phyloP scores from a whole-genome alignment of 2,888 invertebrate genomes.

The Chrysomela aeneicollis region DNA sequence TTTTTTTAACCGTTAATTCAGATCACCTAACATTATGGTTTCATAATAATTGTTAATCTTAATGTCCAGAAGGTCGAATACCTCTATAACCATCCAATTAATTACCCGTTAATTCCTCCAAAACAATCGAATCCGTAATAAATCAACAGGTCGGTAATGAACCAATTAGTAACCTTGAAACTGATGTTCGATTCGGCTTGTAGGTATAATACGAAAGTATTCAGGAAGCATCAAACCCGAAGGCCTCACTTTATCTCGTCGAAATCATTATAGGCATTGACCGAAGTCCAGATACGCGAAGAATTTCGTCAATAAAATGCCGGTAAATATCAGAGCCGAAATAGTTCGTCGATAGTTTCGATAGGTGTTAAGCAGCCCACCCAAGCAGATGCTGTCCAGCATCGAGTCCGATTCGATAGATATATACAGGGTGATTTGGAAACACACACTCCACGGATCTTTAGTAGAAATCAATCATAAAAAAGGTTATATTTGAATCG shows the following conservation, averaged over 20 bases:
- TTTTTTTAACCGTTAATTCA: too few relatives aligned
- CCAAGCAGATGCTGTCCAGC: slow-evolving; percentile 23
- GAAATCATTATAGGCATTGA: background rate
- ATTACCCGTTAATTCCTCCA: background rate
- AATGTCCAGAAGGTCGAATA: background rate
- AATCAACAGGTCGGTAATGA: background rate
- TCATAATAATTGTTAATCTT: too few relatives aligned
- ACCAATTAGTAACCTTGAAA: slow-evolving; percentile 3
- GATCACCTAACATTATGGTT: too few relatives aligned
- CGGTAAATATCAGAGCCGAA: background rate
- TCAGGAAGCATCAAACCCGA: background rate
- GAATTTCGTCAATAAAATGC: background rate
- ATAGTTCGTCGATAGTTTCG: slow-evolving; percentile 4
- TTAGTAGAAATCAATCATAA: too few relatives aligned
- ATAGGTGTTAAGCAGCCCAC: slow-evolving; percentile 33
- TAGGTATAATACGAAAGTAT: background rate
- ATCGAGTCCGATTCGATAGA: slow-evolving; percentile 26
- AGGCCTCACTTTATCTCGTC: slow-evolving; percentile 1
- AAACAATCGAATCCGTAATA: slow-evolving; percentile 5
- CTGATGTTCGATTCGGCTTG: background rate
- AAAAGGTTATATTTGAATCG: too few relatives aligned
- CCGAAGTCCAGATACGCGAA: background rate
- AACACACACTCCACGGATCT: too few relatives aligned
- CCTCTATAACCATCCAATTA: background rate
- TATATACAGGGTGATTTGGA: background rate